A percentile compares a stretch with the other conserved stretches of the same genome.
Evolutionary conservation across 2,888 invertebrate genomes (phyloP).

Genomic region (Dioctria linearis): DNA sequence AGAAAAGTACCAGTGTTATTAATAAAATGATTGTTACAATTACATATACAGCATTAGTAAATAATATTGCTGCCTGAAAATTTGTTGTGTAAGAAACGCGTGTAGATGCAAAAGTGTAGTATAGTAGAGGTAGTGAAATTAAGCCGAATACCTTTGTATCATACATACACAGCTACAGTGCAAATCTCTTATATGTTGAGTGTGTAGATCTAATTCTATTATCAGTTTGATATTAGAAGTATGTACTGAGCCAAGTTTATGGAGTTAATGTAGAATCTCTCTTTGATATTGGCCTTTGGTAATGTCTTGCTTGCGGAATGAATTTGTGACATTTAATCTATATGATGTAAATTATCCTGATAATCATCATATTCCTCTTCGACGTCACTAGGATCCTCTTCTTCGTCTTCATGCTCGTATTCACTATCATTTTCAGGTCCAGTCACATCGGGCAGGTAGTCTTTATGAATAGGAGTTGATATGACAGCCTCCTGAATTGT

Average conservation of each 20-base stretch:
- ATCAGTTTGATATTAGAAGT: not conserved
- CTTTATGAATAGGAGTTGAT: slow-evolving; percentile 73
- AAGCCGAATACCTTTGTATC: slow-evolving; percentile 25
- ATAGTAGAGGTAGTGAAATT: slow-evolving; percentile 46
- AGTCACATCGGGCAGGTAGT: slow-evolving; percentile 75
- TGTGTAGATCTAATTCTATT: not conserved
- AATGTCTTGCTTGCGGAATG: slow-evolving; percentile 1
- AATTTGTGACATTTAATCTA: slow-evolving; percentile 62
- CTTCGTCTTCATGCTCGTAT: slow-evolving; percentile 72
- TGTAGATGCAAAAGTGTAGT: slow-evolving; percentile 6
- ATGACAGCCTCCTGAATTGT: slow-evolving; percentile 69
- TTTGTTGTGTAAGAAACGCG: slow-evolving; percentile 15
- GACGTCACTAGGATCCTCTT: slow-evolving; percentile 75
- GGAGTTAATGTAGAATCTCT: slow-evolving; percentile 30
- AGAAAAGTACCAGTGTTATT: slow-evolving; percentile 10
- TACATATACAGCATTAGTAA: slow-evolving; percentile 35
- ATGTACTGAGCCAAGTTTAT: slow-evolving; percentile 28
- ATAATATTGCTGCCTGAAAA: slow-evolving; percentile 31
- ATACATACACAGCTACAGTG: not conserved
- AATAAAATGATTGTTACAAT: slow-evolving; percentile 16
- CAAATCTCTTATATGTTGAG: slow-evolving; percentile 16
- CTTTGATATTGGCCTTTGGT: slow-evolving; percentile 53
- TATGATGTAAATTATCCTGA: slow-evolving; percentile 71
- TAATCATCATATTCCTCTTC: slow-evolving; percentile 78
- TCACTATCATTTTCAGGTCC: slow-evolving; percentile 74